Evolutionary conservation across 2,113 vertebrate species (phyloP).

Genomic region (Phyllostomus discolor): DNA sequence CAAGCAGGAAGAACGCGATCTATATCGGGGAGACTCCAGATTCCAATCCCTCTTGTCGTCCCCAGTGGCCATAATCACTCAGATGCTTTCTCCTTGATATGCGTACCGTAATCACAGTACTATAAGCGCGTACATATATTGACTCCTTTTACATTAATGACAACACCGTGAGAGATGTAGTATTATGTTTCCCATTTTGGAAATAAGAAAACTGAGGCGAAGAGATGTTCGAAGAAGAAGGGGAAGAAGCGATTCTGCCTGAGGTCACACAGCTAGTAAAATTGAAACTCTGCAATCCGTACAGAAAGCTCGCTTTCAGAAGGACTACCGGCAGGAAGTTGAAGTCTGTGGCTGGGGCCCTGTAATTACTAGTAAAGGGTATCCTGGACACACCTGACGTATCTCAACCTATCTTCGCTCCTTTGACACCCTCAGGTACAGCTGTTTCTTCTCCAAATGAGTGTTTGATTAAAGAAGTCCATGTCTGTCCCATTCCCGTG

Average conservation of each 20-base stretch:
- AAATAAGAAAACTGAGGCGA: neutral
- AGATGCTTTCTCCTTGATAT: neutral
- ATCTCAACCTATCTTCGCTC: neutral
- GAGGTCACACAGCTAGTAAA: neutral
- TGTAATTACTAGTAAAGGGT: neutral
- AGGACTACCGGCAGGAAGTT: neutral
- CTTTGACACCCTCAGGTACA: neutral
- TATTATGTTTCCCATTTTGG: neutral
- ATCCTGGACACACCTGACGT: neutral
- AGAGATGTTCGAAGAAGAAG: neutral
- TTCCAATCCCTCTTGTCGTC: neutral
- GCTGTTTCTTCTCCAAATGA: neutral
- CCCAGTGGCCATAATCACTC: neutral
- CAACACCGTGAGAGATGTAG: rapidly evolving
- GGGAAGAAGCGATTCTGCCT: neutral
- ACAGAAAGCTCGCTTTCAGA: neutral
- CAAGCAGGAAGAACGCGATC: neutral
- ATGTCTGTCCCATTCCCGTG: neutral
- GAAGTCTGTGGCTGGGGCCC: neutral
- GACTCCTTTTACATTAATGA: neutral
- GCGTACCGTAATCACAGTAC: neutral
- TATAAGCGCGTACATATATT: neutral
- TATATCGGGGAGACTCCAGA: neutral
- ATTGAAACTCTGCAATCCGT: neutral
- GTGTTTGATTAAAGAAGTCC: neutral